A percentile compares a stretch with the other conserved stretches of the same genome.
Conservation (phyloP, 2,113 vertebrate genomes). For the Cheirogaleus medius region DNA sequence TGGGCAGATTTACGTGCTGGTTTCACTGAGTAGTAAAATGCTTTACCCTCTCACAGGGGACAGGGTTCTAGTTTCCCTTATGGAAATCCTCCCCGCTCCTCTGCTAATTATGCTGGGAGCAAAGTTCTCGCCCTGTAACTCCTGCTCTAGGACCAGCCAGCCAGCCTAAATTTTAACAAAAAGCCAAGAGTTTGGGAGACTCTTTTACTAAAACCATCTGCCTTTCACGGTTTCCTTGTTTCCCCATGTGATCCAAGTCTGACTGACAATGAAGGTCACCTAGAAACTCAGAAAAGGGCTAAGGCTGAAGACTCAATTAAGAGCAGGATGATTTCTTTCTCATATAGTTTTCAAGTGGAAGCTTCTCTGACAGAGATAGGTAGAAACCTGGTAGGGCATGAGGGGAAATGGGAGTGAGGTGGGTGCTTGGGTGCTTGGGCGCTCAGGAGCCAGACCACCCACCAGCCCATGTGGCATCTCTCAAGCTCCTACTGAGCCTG, state of each 20-base stretch:
- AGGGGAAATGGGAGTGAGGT: fast-evolving
- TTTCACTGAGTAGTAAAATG: background rate
- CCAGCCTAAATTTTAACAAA: slow-evolving; percentile 35
- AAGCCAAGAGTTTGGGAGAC: background rate
- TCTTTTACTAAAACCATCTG: background rate
- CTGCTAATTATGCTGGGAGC: background rate
- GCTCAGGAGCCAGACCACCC: background rate
- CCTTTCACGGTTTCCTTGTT: background rate
- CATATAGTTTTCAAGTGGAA: background rate
- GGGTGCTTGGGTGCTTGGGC: background rate
- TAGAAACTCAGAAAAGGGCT: background rate
- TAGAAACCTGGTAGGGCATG: fast-evolving
- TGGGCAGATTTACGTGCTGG: background rate
- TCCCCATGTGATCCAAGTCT: background rate
- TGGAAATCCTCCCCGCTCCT: background rate
- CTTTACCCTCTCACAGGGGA: background rate
- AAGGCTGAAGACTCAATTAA: background rate
- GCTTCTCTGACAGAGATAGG: background rate
- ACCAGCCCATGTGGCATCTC: background rate
- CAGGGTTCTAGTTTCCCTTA: background rate
- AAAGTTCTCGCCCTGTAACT: background rate
- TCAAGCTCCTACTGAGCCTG: background rate
- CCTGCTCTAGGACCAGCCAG: background rate
- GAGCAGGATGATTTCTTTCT: background rate
- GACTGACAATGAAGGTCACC: background rate